Evolutionary conservation across 1,140 invertebrate species (phyloP), one percentile per base, ranked within the genome.

Genomic region (Drosophila willistoni): DNA sequence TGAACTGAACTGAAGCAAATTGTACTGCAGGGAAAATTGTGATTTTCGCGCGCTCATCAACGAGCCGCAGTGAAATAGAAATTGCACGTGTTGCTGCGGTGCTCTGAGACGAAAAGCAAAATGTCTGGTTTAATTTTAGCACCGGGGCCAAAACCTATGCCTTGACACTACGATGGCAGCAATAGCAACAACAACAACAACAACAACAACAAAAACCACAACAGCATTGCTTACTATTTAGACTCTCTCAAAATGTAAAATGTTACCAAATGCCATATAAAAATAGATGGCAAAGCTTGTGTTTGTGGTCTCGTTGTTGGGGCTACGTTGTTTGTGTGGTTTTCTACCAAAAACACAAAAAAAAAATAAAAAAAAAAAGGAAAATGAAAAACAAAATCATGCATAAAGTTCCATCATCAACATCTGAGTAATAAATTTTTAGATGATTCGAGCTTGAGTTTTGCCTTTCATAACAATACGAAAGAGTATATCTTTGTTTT

Each of bases 51-150:
- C 79, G 83, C 80, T 89, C 84, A 87, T 87, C 82, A 79, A 66
- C 75, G 69, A 60, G 19, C 56, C 54, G 29, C 76, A 77, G 68
- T 69, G 77, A 73, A 71, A 51, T 51, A 51, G 55, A 64, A 68
- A 81, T 61, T 84, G 77, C 81, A 84, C 77, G 81, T 85, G 81
- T 85, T 81, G 77, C 81, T 80, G 79, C 55, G 55, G 39, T 57
- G 72, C 44, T 59, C 76, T 74, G 81, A 78, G 69, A 71, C 65
- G 74, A 74, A 81, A 69, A 69, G 79, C 75, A 76, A 51, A 51
- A 51, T 76, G 83, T 89, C 83, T 89, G 83, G 83, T 84, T 87
- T 87, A 87, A 87, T 87, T 87, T 87, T 87, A 87, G 80, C 77
- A 80, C 71, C 79, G 71, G 44, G 63, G 54, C 57, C 73, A 67